Evolutionary conservation across 2,888 invertebrate species (phyloP).

Genomic region (Athalia circularis): DNA sequence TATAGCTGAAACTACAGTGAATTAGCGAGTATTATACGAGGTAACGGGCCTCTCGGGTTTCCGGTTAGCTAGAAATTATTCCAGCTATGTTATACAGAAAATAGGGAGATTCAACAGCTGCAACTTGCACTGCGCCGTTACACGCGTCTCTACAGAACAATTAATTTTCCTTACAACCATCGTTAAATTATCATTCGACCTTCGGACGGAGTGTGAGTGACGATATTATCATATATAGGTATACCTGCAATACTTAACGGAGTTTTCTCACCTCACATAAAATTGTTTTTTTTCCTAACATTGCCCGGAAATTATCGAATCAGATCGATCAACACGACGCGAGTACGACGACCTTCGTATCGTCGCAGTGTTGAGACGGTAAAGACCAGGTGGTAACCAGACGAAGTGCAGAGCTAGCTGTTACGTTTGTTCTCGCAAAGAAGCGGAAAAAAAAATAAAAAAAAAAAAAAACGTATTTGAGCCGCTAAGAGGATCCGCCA

Average conservation of each 20-base stretch:
- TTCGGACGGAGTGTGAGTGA: conserved; percentile 20
- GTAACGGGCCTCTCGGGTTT: too few species aligned
- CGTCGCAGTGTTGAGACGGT: not conserved
- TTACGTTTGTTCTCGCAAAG: too few species aligned
- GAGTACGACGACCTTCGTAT: conserved; percentile 5
- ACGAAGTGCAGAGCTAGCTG: too few species aligned
- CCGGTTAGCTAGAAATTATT: too few species aligned
- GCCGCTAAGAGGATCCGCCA: not conserved
- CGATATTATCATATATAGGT: too few species aligned
- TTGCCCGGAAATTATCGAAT: not conserved
- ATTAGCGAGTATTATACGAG: too few species aligned
- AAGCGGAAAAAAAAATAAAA: not conserved
- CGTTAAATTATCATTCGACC: not conserved
- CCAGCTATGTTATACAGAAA: too few species aligned
- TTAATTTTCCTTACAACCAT: not conserved
- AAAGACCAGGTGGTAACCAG: too few species aligned
- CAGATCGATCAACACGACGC: not conserved
- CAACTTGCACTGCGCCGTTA: too few species aligned
- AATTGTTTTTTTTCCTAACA: not conserved
- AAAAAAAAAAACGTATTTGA: not conserved
- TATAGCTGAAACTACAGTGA: too few species aligned
- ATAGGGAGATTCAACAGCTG: too few species aligned
- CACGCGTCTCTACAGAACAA: not conserved
- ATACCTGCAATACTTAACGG: too few species aligned
- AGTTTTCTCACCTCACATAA: not conserved